Conservation (phyloP, 1,140 invertebrate species). For the Cyclargus thomasi region DNA sequence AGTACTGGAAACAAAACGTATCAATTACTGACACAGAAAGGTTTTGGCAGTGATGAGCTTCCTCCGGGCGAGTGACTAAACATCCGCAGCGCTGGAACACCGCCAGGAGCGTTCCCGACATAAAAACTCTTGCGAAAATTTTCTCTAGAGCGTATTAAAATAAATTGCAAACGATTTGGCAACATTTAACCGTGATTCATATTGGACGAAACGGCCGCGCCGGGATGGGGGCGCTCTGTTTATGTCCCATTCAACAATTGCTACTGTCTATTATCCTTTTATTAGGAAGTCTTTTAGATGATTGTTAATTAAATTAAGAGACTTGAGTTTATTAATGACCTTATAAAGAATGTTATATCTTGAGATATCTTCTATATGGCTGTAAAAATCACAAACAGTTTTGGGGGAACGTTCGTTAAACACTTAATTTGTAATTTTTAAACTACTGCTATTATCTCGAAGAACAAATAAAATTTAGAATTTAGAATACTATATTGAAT, state of each 20-base stretch:
- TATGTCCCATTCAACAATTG: constrained; percentile 20
- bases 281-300: no score
- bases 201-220: constrained; percentile 57
- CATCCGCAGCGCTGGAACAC: constrained; percentile 64
- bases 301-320: no score
- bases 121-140: constrained; percentile 70
- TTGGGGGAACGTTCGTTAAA: no score
- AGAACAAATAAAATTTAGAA: neutral
- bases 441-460: neutral
- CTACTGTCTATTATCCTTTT: constrained; percentile 12
- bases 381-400: no score
- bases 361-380: no score
- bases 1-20: constrained; percentile 91
- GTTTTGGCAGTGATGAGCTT: constrained; percentile 64
- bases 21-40: constrained; percentile 57
- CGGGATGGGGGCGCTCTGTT: constrained; percentile 48
- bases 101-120: constrained; percentile 72
- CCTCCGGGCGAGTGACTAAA: constrained; percentile 70
- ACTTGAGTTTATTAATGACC: no score
- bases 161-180: constrained; percentile 74
- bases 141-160: constrained; percentile 73
- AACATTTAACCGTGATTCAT: constrained; percentile 74
- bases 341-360: no score
- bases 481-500: neutral
- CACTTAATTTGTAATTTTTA: no score